These are phyloP conservation scores for Stomatorhinus ivindoensis DNA, from an alignment of 2,113 vertebrate genomes.

Conservation along the genomic window DNA sequence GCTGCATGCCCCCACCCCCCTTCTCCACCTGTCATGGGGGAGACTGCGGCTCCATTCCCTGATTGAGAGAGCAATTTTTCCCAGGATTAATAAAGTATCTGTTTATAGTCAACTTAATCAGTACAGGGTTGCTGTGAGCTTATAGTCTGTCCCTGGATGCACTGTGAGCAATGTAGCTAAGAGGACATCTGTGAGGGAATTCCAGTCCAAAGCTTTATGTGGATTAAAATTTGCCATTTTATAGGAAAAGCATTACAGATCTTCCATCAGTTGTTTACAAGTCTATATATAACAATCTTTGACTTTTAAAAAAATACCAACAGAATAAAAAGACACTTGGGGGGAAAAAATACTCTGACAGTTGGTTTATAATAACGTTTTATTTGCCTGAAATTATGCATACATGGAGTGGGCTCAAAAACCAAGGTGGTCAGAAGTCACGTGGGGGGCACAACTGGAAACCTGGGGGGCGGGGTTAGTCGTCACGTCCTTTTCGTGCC, in stretches of 20 bases:
- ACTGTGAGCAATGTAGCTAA: neutral
- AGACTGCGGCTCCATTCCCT: neutral
- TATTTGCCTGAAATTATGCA: slow-evolving; percentile 5
- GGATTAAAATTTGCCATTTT: neutral
- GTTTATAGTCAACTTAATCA: neutral
- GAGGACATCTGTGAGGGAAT: neutral
- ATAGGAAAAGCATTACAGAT: neutral
- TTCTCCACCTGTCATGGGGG: neutral
- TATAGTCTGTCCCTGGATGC: neutral
- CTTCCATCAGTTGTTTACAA: neutral
- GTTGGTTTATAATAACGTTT: neutral
- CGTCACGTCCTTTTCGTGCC: neutral
- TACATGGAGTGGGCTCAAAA: neutral
- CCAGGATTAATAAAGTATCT: neutral
- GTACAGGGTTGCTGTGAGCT: neutral
- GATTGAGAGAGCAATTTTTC: neutral
- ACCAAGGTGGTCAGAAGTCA: neutral
- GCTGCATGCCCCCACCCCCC: neutral
- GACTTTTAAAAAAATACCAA: neutral
- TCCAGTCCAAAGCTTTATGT: neutral
- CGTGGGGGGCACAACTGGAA: neutral
- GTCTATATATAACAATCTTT: neutral
- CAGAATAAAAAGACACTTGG: neutral
- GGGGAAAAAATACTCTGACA: neutral
- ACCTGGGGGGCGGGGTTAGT: neutral